Conservation (phyloP, 2,113 vertebrate genomes). For the Poecile atricapillus region DNA sequence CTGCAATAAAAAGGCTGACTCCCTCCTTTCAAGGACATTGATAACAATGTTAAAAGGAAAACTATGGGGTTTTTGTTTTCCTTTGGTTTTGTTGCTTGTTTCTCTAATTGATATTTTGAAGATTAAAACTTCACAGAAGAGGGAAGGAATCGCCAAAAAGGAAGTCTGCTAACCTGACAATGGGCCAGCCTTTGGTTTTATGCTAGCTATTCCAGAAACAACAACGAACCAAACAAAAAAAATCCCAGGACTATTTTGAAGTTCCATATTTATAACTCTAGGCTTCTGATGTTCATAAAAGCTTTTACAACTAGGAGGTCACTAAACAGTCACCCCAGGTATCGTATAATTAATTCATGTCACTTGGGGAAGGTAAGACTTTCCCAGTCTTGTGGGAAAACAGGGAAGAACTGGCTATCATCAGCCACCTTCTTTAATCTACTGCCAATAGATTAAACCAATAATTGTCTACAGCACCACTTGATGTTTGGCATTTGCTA, state of each 20-base stretch:
- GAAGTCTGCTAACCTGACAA: conserved; percentile 2
- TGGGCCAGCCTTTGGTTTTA: not conserved
- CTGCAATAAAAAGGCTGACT: not conserved
- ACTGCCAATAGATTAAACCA: conserved; percentile 22
- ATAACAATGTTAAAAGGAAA: not conserved
- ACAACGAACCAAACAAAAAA: not conserved
- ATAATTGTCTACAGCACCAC: not conserved
- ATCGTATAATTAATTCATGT: not conserved
- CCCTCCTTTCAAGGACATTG: not conserved
- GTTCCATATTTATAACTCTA: not conserved
- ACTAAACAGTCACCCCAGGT: conserved; percentile 1
- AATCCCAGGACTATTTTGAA: not conserved
- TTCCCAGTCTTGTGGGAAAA: conserved; percentile 2
- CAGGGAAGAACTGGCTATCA: not conserved
- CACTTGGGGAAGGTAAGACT: not conserved
- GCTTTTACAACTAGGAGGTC: not conserved
- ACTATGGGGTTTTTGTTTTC: not conserved
- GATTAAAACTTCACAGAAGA: conserved; percentile 12
- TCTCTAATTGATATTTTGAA: not conserved
- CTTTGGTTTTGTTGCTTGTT: not conserved
- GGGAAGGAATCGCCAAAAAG: not conserved
- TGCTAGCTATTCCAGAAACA: not conserved
- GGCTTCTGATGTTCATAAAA: not conserved
- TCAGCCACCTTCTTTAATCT: conserved; percentile 43
- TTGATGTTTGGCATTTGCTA: conserved; percentile 8